Percentiles rank a stretch among this genome's conserved stretches.
These are phyloP conservation scores for Formicarius rufipectus DNA, from an alignment of 2,113 vertebrate genomes.

Conservation along the genomic window DNA sequence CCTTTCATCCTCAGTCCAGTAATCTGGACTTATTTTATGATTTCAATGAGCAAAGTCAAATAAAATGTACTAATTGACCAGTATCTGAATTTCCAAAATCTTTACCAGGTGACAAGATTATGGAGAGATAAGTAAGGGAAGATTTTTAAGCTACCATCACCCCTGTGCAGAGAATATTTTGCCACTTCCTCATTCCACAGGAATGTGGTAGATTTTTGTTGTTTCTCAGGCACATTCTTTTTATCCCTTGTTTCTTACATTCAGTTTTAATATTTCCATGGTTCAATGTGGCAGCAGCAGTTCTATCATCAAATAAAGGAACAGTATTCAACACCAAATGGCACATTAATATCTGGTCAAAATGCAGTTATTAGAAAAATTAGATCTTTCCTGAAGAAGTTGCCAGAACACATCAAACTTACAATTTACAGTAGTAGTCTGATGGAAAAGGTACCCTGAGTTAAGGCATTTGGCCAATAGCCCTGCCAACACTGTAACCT, in stretches of 20 bases:
- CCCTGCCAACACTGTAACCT: accelerated
- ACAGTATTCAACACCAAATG: not conserved
- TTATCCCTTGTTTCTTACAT: not conserved
- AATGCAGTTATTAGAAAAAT: not conserved
- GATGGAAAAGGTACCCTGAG: not conserved
- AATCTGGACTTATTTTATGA: not conserved
- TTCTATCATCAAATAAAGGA: not conserved
- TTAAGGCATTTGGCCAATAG: not conserved
- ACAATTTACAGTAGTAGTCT: not conserved
- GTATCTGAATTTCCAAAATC: not conserved
- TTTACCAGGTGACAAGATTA: not conserved
- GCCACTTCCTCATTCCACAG: not conserved
- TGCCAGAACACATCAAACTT: not conserved
- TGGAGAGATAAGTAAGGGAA: not conserved
- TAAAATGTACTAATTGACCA: not conserved
- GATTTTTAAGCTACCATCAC: not conserved
- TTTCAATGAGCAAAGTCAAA: not conserved
- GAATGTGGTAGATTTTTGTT: not conserved
- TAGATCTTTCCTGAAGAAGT: not conserved
- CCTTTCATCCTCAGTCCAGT: not conserved
- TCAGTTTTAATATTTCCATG: not conserved
- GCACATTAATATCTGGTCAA: not conserved
- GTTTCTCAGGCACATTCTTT: not conserved
- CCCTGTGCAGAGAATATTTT: not conserved
- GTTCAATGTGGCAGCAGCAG: not conserved